A percentile compares a stretch with the other conserved stretches of the same genome.
These are phyloP conservation scores for Pseudolaguvia tuberculata DNA, from an alignment of 2,113 vertebrate genomes.

Conservation along the genomic window DNA sequence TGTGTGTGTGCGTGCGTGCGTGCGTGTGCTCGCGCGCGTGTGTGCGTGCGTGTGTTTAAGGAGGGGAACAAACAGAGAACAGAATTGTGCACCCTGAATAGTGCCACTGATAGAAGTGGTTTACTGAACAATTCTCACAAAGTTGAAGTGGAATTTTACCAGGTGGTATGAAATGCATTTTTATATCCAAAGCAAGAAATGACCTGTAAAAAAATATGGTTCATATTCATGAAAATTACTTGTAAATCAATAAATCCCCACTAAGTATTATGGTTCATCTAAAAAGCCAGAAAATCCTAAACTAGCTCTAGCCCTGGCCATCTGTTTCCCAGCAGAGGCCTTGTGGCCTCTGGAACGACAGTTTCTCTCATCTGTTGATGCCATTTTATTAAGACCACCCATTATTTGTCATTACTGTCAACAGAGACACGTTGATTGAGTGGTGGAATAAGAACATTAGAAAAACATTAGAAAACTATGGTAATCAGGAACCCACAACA, in stretches of 20 bases:
- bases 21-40: background rate
- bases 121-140: slow-evolving; percentile 5
- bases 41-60: too few species aligned
- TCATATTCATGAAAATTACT: background rate
- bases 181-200: background rate
- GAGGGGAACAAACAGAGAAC: background rate
- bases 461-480: background rate
- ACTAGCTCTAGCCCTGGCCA: background rate
- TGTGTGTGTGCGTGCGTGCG: background rate
- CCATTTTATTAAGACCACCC: slow-evolving; percentile 31
- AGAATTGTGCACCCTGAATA: background rate
- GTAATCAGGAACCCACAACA: slow-evolving; percentile 18
- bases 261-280: background rate
- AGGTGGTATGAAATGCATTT: background rate
- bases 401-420: slow-evolving; percentile 39
- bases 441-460: slow-evolving; percentile 8
- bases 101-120: slow-evolving; percentile 16
- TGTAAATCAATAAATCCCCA: background rate
- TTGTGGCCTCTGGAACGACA: background rate
- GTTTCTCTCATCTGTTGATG: slow-evolving; percentile 14
- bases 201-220: background rate
- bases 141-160: background rate
- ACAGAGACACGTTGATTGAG: slow-evolving; percentile 8
- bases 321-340: background rate
- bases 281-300: slow-evolving; percentile 9